Conservation (phyloP, 2,113 vertebrate species). For the Tonatia bakeri region DNA sequence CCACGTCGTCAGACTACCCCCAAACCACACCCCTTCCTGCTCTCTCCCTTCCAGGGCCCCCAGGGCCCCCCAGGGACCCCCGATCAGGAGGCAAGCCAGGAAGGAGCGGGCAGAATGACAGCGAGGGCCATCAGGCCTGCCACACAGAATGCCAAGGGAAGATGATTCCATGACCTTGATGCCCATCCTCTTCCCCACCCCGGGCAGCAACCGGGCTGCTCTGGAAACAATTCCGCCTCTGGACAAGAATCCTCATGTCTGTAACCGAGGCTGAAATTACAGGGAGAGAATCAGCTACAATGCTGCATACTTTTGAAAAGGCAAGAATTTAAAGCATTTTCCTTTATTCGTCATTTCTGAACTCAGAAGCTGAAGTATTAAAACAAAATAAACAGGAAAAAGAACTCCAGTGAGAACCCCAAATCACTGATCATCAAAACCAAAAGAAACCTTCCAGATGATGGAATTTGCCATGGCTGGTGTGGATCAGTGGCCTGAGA, state of each 20-base stretch:
- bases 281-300: background rate
- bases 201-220: fast-evolving
- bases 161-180: fast-evolving
- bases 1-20: background rate
- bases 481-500: no score
- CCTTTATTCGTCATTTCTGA: background rate
- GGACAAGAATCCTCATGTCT: background rate
- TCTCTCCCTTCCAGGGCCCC: background rate
- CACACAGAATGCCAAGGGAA: fast-evolving
- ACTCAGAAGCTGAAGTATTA: background rate
- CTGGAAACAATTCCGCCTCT: fast-evolving
- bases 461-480: no score
- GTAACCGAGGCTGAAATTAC: fast-evolving
- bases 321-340: background rate
- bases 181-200: fast-evolving
- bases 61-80: fast-evolving
- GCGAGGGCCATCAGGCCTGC: background rate
- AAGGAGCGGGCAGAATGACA: background rate
- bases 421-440: background rate
- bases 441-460: background rate
- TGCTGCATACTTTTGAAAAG: background rate
- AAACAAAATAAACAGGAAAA: background rate
- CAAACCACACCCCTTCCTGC: background rate
- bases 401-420: background rate
- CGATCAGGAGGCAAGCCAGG: background rate